Conservation (phyloP, 2,797 vertebrate species). For the Tachyglossus aculeatus region DNA sequence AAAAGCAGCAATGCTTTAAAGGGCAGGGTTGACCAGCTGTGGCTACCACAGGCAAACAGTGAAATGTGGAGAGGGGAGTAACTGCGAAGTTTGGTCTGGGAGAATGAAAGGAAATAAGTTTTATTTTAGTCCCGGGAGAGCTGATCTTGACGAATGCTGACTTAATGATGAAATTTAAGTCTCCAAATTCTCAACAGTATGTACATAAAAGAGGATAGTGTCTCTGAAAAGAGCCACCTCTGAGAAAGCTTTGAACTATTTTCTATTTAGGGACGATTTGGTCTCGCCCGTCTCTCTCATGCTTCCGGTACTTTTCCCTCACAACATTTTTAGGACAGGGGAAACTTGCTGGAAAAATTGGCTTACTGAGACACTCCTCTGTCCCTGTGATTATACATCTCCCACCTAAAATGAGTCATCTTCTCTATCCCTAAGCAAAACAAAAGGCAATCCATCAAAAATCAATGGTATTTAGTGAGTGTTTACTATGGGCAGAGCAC, state of each 20-base stretch:
- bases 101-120: constrained; percentile 57
- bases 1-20: background rate
- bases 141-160: constrained; percentile 38
- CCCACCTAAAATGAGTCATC: background rate
- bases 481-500: no score
- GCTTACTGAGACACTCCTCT: background rate
- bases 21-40: constrained; percentile 17
- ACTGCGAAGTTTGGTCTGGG: constrained; percentile 36
- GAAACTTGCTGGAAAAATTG: background rate
- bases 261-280: constrained; percentile 4
- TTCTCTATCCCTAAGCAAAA: no score
- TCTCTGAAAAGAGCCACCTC: background rate
- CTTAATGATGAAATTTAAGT: constrained; percentile 44
- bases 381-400: background rate
- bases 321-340: background rate
- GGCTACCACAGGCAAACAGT: constrained; percentile 48
- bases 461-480: no score
- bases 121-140: constrained; percentile 20
- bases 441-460: no score
- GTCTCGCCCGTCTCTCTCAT: background rate
- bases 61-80: constrained; percentile 39
- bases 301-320: background rate
- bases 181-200: constrained; percentile 35
- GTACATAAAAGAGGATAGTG: constrained; percentile 28
- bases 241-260: constrained; percentile 2